Percentiles rank a stretch among this genome's conserved stretches.
These are phyloP conservation scores for Seriola dumerili DNA, from an alignment of 2,113 vertebrate species.

Conservation along the genomic window DNA sequence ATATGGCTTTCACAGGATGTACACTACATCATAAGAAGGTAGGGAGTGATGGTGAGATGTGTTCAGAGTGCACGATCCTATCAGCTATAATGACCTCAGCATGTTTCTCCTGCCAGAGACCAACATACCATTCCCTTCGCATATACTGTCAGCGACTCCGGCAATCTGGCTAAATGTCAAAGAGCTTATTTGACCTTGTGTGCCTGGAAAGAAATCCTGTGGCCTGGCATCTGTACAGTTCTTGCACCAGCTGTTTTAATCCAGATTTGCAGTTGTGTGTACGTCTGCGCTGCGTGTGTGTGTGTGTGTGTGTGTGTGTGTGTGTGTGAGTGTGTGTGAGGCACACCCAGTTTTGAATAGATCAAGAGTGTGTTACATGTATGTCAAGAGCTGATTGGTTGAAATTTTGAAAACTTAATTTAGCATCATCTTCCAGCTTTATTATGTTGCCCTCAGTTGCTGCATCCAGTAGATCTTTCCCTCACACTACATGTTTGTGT, in stretches of 20 bases:
- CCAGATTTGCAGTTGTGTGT: conserved; percentile 35
- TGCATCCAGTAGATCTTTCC: neutral
- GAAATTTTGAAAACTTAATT: neutral
- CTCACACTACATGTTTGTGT: conserved; percentile 1
- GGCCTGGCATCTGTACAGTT: conserved; percentile 43
- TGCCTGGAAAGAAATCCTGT: conserved; percentile 33
- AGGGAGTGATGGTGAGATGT: conserved; percentile 8
- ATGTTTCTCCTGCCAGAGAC: conserved; percentile 25
- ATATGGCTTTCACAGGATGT: neutral
- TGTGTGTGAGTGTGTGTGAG: neutral
- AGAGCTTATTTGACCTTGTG: conserved; percentile 58
- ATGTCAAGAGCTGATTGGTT: conserved; percentile 1
- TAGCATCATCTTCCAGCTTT: neutral
- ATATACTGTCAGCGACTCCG: conserved; percentile 12
- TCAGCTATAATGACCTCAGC: conserved; percentile 32
- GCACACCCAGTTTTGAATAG: neutral
- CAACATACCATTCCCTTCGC: neutral
- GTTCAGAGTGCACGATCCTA: neutral
- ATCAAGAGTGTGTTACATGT: neutral
- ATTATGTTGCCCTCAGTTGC: neutral
- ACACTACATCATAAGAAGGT: neutral
- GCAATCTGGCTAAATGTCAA: conserved; percentile 57
- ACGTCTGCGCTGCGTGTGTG: neutral
- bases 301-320: neutral
- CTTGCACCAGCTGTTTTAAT: conserved; percentile 47